These are phyloP conservation scores for Saturnia pavonia DNA, from an alignment of 2,888 invertebrate species.

Conservation along the genomic window DNA sequence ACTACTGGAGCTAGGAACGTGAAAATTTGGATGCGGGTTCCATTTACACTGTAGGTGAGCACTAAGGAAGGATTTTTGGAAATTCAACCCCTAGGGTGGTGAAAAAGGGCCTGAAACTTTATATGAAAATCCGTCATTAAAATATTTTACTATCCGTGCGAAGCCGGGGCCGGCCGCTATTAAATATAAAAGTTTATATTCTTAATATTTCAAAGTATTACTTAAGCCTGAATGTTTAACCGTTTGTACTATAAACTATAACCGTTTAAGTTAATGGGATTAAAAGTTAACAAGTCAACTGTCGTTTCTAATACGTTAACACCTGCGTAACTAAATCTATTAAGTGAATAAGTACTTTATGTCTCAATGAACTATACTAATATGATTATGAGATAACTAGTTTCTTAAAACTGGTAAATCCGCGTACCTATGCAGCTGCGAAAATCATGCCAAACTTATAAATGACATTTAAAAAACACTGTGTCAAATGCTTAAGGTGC, in stretches of 20 bases:
- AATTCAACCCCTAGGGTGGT: too few species aligned
- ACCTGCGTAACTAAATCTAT: background rate
- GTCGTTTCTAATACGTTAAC: conserved; percentile 4
- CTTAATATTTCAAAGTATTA: too few species aligned
- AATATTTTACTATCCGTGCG: too few species aligned
- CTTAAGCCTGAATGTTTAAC: background rate
- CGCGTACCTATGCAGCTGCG: conserved; percentile 54
- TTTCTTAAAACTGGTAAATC: conserved; percentile 63
- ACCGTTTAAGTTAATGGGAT: background rate
- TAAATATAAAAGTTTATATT: too few species aligned
- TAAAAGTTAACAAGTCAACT: conserved; percentile 1
- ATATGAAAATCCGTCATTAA: too few species aligned
- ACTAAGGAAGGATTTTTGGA: too few species aligned
- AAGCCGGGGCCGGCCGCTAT: too few species aligned
- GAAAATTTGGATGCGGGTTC: too few species aligned
- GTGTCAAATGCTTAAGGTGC: conserved; percentile 42
- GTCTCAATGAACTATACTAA: conserved; percentile 39
- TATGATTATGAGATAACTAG: conserved; percentile 62
- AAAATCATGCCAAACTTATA: conserved; percentile 40
- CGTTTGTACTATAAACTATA: background rate
- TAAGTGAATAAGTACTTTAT: conserved; percentile 8
- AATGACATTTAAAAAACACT: conserved; percentile 39
- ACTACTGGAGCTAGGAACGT: too few species aligned
- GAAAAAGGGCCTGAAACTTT: too few species aligned
- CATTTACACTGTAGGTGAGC: too few species aligned